phyloP scores from a whole-genome alignment of 2,797 vertebrate species.

The Alosa sapidissima region DNA sequence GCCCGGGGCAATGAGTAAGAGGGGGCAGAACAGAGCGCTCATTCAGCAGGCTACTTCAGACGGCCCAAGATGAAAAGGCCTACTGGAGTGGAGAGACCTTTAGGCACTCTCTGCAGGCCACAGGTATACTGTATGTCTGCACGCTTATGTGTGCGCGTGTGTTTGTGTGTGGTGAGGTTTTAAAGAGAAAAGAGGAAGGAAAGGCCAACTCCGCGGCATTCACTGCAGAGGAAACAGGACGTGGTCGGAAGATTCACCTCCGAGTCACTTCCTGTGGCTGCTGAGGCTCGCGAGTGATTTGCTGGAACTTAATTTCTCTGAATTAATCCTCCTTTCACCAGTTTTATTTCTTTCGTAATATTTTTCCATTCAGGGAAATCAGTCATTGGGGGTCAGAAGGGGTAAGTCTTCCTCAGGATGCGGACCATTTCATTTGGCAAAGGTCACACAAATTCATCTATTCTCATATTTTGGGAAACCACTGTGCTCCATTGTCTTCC shows the following conservation, averaged over 20 bases:
- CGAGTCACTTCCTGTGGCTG: slow-evolving; percentile 43
- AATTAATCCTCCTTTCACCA: not conserved
- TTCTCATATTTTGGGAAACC: not conserved
- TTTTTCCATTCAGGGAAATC: not conserved
- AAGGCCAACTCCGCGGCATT: not conserved
- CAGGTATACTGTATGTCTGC: not conserved
- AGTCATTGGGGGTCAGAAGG: not conserved
- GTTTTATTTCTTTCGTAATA: not conserved
- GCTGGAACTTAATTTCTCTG: not conserved
- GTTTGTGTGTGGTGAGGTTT: not conserved
- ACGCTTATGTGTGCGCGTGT: not conserved
- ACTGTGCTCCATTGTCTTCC: not conserved
- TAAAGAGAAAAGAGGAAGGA: not conserved
- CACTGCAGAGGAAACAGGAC: slow-evolving; percentile 30
- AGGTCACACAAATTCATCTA: not conserved
- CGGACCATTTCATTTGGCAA: not conserved
- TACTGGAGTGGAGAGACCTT: slow-evolving; percentile 11
- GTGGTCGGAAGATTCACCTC: slow-evolving; percentile 21
- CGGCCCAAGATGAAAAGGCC: not conserved
- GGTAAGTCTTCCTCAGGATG: not conserved
- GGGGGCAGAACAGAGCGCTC: not conserved
- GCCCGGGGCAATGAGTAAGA: not conserved
- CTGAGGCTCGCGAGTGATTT: not conserved
- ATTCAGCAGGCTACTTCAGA: not conserved
- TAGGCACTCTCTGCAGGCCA: not conserved